Conservation (phyloP, 2,113 vertebrate genomes). For the Sylvilagus bachmani region DNA sequence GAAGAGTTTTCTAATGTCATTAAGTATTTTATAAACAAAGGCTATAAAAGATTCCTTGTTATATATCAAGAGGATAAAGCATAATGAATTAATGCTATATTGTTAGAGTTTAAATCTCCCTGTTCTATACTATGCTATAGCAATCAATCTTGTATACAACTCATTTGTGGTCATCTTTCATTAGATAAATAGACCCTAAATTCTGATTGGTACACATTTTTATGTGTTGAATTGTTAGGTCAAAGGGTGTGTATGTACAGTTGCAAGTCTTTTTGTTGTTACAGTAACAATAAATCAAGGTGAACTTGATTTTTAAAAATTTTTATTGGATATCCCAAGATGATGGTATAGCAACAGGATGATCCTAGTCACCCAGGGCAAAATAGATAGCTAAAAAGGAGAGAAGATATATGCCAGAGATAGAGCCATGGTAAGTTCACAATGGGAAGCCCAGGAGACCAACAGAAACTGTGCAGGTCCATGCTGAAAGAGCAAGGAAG, state of each 20-base stretch:
- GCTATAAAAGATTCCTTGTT: background rate
- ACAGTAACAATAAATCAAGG: background rate
- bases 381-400: no score
- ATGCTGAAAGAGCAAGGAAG: no score
- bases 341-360: no score
- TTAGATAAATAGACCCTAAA: background rate
- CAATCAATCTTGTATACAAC: background rate
- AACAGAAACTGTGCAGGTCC: no score
- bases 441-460: no score
- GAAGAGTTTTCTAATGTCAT: background rate
- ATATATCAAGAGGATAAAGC: slow-evolving; percentile 6
- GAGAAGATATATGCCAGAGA: no score
- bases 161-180: background rate
- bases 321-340: no score
- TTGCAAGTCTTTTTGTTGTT: slow-evolving; percentile 19
- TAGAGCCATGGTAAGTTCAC: no score
- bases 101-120: background rate
- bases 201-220: background rate
- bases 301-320: background rate
- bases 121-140: background rate
- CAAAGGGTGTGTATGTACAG: background rate
- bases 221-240: background rate
- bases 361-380: no score
- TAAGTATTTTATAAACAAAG: background rate
- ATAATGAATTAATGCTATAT: background rate